These are phyloP conservation scores for Protobothrops flavoviridis DNA, from an alignment of 2,113 vertebrate genomes.

Conservation along the genomic window DNA sequence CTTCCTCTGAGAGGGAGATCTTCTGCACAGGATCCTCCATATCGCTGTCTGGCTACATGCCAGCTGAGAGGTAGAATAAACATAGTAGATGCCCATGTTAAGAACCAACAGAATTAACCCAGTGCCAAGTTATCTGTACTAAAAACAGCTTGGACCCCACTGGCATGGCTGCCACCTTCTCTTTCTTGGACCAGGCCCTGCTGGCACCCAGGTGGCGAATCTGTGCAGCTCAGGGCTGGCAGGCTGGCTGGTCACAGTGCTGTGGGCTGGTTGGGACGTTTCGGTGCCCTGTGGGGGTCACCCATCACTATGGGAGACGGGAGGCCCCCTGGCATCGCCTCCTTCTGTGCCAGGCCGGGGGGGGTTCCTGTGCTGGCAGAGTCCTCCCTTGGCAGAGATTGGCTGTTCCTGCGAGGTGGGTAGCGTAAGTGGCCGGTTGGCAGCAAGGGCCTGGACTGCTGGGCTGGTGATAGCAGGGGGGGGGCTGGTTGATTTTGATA, in stretches of 20 bases:
- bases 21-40: no score
- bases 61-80: no score
- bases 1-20: no score
- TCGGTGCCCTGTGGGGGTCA: background rate
- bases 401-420: background rate
- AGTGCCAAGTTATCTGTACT: no score
- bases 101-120: no score
- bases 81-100: no score
- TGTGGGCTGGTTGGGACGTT: background rate
- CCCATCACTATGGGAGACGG: background rate
- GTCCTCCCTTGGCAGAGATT: background rate
- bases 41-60: no score
- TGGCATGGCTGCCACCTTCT: no score
- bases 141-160: no score
- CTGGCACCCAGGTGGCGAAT: background rate
- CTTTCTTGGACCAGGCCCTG: background rate
- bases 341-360: background rate
- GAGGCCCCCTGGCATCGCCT: background rate
- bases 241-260: background rate
- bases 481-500: background rate
- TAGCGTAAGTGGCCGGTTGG: background rate
- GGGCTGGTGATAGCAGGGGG: background rate
- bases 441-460: background rate
- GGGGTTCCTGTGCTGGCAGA: background rate
- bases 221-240: background rate